Evolutionary conservation across 2,113 vertebrate species (phyloP), one percentile per base, ranked within the genome.

Genomic region (Embiotoca jacksoni): DNA sequence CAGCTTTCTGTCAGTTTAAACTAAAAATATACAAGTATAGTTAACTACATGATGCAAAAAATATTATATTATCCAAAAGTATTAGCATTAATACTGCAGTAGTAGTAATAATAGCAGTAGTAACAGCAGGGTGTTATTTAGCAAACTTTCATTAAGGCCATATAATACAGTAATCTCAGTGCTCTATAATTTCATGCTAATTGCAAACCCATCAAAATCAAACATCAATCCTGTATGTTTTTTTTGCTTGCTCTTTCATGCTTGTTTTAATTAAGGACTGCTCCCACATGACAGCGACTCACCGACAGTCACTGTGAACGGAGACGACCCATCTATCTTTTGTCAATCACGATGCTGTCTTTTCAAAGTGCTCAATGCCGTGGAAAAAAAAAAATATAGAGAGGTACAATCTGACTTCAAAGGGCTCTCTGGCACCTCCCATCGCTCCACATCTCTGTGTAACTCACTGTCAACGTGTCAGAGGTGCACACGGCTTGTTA

Each of bases 381-480:
- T 75, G 55, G 56, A n/a, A 49, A 16, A 62, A 65, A 65, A n/a
- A 33, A 50, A 53, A 56, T 11, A 54, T n/a, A 52, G 16, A 70
- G 54, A 65, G 68, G 86, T 59, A 69, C 63, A 74, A 82, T 83
- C 41, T 61, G 5, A 37, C 57, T 73, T 74, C 58, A 85, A 78
- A 81, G 62, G 39, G 47, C 36, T 68, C 23, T 52, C 15, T 37
- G 55, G 55, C 35, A 0, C 53, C 81, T 82, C 41, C 61, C 30
- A 33, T 68, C 58, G 68, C 62, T 62, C 71, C 79, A 75, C 82
- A 56, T 84, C 73, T 39, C 58, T 56, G 72, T 63, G 80, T 78
- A 74, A 67, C 78, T 84, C 62, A 68, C 83, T 88, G 78, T 87
- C 85, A 86, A 83, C 36, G 55, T 83, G 80, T 87, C 76, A 83